These are phyloP conservation scores for Uropsilus gracilis DNA, from an alignment of 2,113 vertebrate species.

Conservation along the genomic window DNA sequence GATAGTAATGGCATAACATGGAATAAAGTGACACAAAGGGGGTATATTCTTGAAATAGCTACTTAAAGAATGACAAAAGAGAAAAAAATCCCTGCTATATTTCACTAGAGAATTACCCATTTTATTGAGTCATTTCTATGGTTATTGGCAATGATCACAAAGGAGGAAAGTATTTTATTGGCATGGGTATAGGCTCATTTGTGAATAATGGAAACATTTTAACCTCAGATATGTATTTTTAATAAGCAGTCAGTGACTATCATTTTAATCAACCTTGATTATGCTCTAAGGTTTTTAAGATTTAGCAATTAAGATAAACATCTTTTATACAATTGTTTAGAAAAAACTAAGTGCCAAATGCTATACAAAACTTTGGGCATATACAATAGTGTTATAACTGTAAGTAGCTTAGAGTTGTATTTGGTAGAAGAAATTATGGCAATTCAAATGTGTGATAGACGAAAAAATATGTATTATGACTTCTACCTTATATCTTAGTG, in stretches of 20 bases:
- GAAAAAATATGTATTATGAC: not conserved
- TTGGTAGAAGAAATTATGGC: not conserved
- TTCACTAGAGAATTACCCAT: not conserved
- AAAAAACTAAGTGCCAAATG: not conserved
- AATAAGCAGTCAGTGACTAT: not conserved
- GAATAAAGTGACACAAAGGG: not conserved
- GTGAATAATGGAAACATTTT: not conserved
- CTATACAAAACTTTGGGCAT: not conserved
- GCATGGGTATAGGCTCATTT: not conserved
- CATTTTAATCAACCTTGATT: slow-evolving; percentile 24
- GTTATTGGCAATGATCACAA: not conserved
- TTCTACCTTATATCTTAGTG: not conserved
- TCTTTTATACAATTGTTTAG: not conserved
- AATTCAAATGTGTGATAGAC: not conserved
- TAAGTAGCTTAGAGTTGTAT: not conserved
- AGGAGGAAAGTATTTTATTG: not conserved
- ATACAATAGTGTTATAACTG: not conserved
- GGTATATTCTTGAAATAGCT: not conserved
- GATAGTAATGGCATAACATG: slow-evolving; percentile 4
- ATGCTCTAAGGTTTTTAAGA: not conserved
- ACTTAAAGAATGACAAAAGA: not conserved
- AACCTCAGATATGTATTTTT: not conserved
- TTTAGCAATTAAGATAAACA: not conserved
- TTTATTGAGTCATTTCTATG: not conserved
- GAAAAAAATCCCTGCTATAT: not conserved